Conservation (phyloP, 2,113 vertebrate species). For the Spheniscus mendiculus region DNA sequence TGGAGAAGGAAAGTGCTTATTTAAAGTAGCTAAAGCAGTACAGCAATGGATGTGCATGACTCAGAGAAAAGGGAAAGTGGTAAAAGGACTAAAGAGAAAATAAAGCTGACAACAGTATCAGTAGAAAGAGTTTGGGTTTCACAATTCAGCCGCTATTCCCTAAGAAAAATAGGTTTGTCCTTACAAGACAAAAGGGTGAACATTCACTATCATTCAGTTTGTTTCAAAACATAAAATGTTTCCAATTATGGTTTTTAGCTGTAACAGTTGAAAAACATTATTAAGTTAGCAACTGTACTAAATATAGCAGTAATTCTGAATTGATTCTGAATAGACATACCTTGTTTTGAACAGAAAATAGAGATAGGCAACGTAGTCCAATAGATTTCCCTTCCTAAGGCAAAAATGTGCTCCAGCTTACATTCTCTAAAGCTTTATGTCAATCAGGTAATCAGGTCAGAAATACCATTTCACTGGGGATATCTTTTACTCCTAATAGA, state of each 20-base stretch:
- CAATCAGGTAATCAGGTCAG: not conserved
- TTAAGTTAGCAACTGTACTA: not conserved
- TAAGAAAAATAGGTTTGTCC: not conserved
- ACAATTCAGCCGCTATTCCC: not conserved
- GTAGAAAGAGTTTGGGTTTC: not conserved
- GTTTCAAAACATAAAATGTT: not conserved
- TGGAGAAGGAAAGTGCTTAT: not conserved
- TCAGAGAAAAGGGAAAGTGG: not conserved
- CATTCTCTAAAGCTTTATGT: not conserved
- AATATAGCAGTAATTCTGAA: conserved; percentile 32
- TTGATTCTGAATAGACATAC: not conserved
- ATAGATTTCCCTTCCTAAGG: not conserved
- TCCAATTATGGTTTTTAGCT: not conserved
- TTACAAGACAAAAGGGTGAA: not conserved
- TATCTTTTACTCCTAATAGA: not conserved
- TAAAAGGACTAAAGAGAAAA: not conserved
- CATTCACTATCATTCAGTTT: not conserved
- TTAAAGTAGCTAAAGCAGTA: not conserved
- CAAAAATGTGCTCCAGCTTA: not conserved
- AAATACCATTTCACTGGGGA: not conserved
- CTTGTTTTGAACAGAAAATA: not conserved
- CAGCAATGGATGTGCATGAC: not conserved
- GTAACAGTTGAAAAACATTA: not conserved
- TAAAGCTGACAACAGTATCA: not conserved
- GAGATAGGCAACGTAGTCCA: not conserved